Conservation (phyloP, 1,140 invertebrate genomes). For the Drosophila nasuta region DNA sequence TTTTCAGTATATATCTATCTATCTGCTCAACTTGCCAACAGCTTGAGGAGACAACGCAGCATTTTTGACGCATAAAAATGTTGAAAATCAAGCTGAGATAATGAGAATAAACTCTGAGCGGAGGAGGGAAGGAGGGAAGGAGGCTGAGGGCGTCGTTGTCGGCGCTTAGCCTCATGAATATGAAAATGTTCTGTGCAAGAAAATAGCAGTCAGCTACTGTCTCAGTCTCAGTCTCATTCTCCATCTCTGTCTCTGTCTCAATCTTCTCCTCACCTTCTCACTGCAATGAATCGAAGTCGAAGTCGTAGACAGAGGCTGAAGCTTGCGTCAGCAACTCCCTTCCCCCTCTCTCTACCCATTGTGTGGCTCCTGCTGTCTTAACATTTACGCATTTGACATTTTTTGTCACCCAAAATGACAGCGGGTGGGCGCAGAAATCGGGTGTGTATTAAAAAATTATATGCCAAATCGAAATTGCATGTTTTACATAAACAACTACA, state of each 20-base stretch:
- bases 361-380: slow-evolving; percentile 47
- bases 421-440: slow-evolving; percentile 50
- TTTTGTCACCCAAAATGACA: slow-evolving; percentile 78
- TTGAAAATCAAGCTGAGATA: slow-evolving; percentile 63
- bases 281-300: neutral
- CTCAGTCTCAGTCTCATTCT: too few species aligned
- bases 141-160: too few species aligned
- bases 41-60: slow-evolving; percentile 50
- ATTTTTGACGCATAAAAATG: slow-evolving; percentile 67
- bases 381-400: slow-evolving; percentile 74
- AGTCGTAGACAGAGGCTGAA: slow-evolving; percentile 2
- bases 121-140: neutral
- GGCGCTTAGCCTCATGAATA: slow-evolving; percentile 62
- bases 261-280: neutral
- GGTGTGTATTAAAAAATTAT: slow-evolving; percentile 76
- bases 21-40: neutral
- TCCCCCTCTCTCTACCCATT: neutral
- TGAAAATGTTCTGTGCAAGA: slow-evolving; percentile 67
- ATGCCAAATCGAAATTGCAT: slow-evolving; percentile 83
- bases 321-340: slow-evolving; percentile 55
- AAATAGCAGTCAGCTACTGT: slow-evolving; percentile 33
- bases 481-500: slow-evolving; percentile 72
- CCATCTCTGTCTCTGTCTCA: neutral
- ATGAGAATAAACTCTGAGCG: slow-evolving; percentile 39
- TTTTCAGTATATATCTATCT: neutral